Base-by-base conservation (phyloP, 2,797 vertebrate species). In the Cossypha caffra region DNA sequence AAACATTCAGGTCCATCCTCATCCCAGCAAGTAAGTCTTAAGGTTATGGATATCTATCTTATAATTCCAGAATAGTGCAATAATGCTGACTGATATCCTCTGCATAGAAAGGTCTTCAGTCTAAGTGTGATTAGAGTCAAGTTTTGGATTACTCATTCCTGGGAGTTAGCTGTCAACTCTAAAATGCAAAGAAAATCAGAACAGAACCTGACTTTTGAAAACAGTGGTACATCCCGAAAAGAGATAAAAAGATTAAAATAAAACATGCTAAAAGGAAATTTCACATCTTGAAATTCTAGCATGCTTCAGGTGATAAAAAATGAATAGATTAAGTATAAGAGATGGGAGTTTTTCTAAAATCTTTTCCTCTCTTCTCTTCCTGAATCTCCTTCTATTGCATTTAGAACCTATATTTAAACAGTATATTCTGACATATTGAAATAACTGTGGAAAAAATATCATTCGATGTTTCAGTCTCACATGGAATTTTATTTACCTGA, bases 401-500 rank as follows among this genome's bases (percentile, higher is more conserved):
- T 51, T 77, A 63, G 45, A 91, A 61, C 19, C 9, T 28, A 6
- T 24, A 63, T 79, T 95, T 95, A 45, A 63, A 54, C 40, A 69
- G 38, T 55, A 50, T 55, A 54, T 64, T 33, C 28, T 82, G 73
- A 58, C 26, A 31, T 50, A 64, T 57, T 50, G 68, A 93, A 90
- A 62, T 57, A 96, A 45, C 23, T 72, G 19, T 75, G n/a, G 51
- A 73, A 92, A 87, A 91, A 55, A 28, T 80, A 55, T 42, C 9
- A 80, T 84, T 86, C 37, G 74, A 64, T 68, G 84, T 54, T 93
- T 52, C 31, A 76, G 71, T 9, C 33, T 85, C 64, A 73, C 6
- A 10, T 52, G n/a, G 8, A 88, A 62, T 93, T 93, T 97, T 97
- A 96, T 97, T 97, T 97, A 96, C 87, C 74, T 77, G 37, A 73